These are phyloP conservation scores for Anoplophora glabripennis DNA, from an alignment of 1,140 invertebrate species.

Conservation along the genomic window DNA sequence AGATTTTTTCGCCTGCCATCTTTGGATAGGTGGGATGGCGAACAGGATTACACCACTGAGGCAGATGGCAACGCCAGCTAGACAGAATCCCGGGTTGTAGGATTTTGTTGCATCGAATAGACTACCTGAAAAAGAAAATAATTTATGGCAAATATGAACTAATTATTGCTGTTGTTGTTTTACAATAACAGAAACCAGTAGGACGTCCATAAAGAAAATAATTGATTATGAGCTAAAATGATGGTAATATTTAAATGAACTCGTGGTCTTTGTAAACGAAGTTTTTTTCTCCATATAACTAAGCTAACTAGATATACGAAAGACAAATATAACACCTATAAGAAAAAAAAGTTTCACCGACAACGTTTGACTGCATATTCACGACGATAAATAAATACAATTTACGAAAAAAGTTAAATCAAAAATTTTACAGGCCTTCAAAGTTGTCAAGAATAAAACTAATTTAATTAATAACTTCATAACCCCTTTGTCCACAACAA, in stretches of 20 bases:
- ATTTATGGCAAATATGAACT: neutral
- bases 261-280: neutral
- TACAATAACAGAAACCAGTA: too few relatives aligned
- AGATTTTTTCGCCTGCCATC: conserved; percentile 43
- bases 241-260: neutral
- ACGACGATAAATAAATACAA: too few relatives aligned
- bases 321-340: too few relatives aligned
- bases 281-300: neutral
- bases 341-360: too few relatives aligned
- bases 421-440: too few relatives aligned
- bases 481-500: too few relatives aligned
- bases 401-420: too few relatives aligned
- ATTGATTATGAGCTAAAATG: neutral
- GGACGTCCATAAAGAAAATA: too few relatives aligned
- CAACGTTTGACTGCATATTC: too few relatives aligned
- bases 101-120: conserved; percentile 74
- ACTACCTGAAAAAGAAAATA: conserved; percentile 63
- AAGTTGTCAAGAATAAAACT: too few relatives aligned
- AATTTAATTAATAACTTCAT: too few relatives aligned
- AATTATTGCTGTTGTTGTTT: too few relatives aligned
- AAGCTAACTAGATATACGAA: neutral
- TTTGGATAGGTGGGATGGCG: conserved; percentile 75
- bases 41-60: conserved; percentile 88
- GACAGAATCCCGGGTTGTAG: conserved; percentile 80
- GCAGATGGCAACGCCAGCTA: conserved; percentile 78